phyloP scores from a whole-genome alignment of 2,113 vertebrate genomes.

The Myodes glareolus region DNA sequence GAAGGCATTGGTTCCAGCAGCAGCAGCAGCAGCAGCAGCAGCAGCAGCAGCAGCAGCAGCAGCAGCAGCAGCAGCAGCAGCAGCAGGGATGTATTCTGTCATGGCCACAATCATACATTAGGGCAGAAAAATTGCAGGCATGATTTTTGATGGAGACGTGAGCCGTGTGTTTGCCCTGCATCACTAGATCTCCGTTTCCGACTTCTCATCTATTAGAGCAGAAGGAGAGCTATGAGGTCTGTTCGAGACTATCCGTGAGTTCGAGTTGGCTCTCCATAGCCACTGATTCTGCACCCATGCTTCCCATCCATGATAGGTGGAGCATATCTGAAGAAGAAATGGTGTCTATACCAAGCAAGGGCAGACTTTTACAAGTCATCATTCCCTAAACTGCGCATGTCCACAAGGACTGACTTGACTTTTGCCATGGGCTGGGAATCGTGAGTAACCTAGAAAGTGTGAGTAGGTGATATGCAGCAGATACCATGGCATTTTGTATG shows the following conservation, averaged over 20 bases:
- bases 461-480: neutral
- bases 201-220: neutral
- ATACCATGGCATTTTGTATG: neutral
- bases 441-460: neutral
- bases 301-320: too few relatives aligned
- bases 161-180: rapidly evolving
- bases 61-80: too few relatives aligned
- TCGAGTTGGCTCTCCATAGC: neutral
- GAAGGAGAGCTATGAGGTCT: neutral
- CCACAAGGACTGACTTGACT: too few relatives aligned
- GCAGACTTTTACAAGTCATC: neutral
- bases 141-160: neutral
- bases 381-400: neutral
- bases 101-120: neutral
- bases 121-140: rapidly evolving
- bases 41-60: neutral
- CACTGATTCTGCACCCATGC: neutral
- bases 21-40: neutral
- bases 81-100: too few relatives aligned
- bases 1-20: neutral
- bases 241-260: neutral
- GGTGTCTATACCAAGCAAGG: neutral
- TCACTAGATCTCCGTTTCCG: neutral
- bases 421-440: neutral
- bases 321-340: neutral